These are phyloP conservation scores for Auanema sp. DNA, from an alignment of 2,888 invertebrate species.

Conservation along the genomic window DNA sequence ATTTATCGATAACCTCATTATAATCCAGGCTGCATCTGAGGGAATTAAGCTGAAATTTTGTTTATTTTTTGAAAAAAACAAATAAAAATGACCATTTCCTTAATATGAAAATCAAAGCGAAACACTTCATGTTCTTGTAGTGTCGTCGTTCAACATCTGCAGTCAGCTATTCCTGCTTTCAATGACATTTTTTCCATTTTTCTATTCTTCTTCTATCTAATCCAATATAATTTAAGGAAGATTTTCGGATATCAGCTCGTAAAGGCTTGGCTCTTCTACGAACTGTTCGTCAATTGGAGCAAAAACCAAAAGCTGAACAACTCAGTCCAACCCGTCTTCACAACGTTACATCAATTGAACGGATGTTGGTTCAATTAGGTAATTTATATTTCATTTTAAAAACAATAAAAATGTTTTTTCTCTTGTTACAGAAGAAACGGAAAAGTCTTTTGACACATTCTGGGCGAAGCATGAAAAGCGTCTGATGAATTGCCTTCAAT, in stretches of 20 bases:
- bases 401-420: neutral
- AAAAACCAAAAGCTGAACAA: slow-evolving; percentile 56
- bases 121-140: too few species aligned
- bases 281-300: slow-evolving; percentile 66
- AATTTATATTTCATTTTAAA: neutral
- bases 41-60: too few species aligned
- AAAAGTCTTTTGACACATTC: slow-evolving; percentile 88
- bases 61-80: too few species aligned
- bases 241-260: slow-evolving; percentile 81
- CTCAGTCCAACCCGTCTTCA: slow-evolving; percentile 66
- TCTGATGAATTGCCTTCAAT: slow-evolving; percentile 83
- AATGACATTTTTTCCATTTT: neutral
- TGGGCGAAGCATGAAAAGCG: slow-evolving; percentile 89
- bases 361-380: slow-evolving; percentile 70
- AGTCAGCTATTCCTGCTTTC: neutral
- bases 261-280: slow-evolving; percentile 85
- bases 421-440: slow-evolving; percentile 70
- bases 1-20: too few species aligned
- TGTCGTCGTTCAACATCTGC: too few species aligned
- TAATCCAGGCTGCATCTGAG: too few species aligned
- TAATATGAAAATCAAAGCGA: neutral
- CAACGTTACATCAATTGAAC: slow-evolving; percentile 88
- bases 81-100: slow-evolving; percentile 1
- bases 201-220: too few species aligned
- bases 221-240: slow-evolving; percentile 71